These are phyloP conservation scores for Chymomyza amoena DNA, from an alignment of 2,888 invertebrate species.

Conservation along the genomic window DNA sequence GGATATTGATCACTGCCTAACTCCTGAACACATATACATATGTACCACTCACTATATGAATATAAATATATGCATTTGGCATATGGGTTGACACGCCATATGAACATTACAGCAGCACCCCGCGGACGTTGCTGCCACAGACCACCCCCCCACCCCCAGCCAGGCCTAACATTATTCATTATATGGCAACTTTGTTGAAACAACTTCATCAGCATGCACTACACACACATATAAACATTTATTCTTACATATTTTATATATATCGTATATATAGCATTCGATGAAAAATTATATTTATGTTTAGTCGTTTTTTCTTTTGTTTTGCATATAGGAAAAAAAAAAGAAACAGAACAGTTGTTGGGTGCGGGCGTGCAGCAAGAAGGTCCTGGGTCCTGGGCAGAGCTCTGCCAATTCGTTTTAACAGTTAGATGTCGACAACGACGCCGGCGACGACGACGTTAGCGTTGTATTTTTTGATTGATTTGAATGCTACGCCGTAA, in stretches of 20 bases:
- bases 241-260: background rate
- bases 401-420: conserved; percentile 9
- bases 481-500: background rate
- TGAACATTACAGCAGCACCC: conserved; percentile 48
- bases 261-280: background rate
- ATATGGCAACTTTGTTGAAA: background rate
- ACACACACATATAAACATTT: background rate
- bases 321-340: background rate
- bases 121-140: background rate
- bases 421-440: conserved; percentile 29
- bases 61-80: background rate
- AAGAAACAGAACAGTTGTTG: background rate
- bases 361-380: background rate
- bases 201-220: background rate
- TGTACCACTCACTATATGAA: background rate
- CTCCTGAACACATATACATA: background rate
- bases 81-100: conserved; percentile 47
- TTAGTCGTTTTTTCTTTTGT: background rate
- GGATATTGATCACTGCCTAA: background rate
- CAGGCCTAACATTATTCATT: background rate
- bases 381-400: conserved; percentile 43
- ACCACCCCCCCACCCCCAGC: background rate
- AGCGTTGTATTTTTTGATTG: background rate
- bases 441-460: conserved; percentile 12
- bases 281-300: background rate